phyloP scores from a whole-genome alignment of 2,113 vertebrate genomes.

The Oncorhynchus keta region DNA sequence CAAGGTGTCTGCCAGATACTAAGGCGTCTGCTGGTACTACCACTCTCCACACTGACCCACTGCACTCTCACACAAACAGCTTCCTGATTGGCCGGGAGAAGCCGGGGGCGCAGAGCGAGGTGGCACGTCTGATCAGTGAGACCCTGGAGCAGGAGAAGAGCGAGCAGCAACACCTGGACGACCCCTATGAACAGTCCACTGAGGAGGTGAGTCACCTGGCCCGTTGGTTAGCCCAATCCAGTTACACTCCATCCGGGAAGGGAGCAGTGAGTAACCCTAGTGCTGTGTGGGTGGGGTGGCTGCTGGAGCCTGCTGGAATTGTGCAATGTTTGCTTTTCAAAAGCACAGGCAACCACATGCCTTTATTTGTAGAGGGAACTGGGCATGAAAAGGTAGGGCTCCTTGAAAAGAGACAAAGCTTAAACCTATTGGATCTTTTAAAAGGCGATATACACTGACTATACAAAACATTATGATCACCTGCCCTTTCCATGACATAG shows the following conservation, averaged over 20 bases:
- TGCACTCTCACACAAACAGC: slow-evolving; percentile 55
- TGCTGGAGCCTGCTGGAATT: slow-evolving; percentile 36
- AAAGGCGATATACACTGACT: too few species aligned
- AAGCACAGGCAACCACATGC: slow-evolving; percentile 43
- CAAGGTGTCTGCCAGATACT: neutral
- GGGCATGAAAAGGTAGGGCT: neutral
- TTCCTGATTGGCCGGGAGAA: slow-evolving; percentile 92
- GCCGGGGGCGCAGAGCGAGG: slow-evolving; percentile 88
- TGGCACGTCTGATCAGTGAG: slow-evolving; percentile 90
- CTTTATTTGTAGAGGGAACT: slow-evolving; percentile 12
- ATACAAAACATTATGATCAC: too few species aligned
- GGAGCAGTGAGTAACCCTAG: slow-evolving; percentile 28
- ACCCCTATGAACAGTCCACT: slow-evolving; percentile 80
- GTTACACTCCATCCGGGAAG: slow-evolving; percentile 23
- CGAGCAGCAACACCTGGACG: slow-evolving; percentile 76
- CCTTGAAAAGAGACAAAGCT: too few species aligned
- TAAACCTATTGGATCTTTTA: too few species aligned
- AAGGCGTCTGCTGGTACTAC: neutral
- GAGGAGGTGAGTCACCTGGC: slow-evolving; percentile 70
- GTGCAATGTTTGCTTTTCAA: slow-evolving; percentile 58
- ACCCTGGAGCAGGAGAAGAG: slow-evolving; percentile 89
- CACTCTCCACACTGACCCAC: neutral
- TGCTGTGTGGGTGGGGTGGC: slow-evolving; percentile 33
- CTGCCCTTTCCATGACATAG: too few species aligned
- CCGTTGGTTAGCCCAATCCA: too few species aligned